Conservation (phyloP, 2,797 vertebrate genomes). For the Garrulus glandarius region DNA sequence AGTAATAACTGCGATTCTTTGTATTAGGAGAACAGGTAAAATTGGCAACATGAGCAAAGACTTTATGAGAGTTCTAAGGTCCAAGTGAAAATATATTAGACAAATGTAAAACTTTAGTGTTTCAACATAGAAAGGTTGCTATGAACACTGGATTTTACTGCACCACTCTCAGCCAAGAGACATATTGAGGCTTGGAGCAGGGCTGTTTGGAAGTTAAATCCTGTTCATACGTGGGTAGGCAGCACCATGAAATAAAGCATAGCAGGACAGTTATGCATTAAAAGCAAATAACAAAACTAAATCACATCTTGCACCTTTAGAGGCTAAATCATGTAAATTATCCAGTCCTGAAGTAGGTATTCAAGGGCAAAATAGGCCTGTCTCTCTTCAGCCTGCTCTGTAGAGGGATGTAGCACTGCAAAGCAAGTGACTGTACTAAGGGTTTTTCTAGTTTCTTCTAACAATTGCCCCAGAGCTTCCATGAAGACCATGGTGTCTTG, state of each 20-base stretch:
- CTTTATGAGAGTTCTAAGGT: not conserved
- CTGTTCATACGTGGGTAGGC: not conserved
- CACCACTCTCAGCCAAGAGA: not conserved
- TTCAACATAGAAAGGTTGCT: not conserved
- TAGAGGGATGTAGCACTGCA: not conserved
- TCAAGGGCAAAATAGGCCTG: not conserved
- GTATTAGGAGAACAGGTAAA: not conserved
- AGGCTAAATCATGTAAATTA: not conserved
- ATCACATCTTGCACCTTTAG: not conserved
- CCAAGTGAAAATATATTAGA: constrained; percentile 15
- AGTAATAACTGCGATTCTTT: not conserved
- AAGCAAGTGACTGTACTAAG: not conserved
- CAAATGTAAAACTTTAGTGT: not conserved
- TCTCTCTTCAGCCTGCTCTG: not conserved
- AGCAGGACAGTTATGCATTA: not conserved
- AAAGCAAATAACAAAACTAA: not conserved
- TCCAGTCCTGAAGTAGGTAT: not conserved
- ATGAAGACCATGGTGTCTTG: not conserved
- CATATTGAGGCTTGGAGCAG: not conserved
- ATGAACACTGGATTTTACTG: not conserved
- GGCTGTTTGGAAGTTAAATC: not conserved
- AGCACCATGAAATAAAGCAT: not conserved
- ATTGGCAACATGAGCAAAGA: not conserved
- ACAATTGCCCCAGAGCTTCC: not conserved
- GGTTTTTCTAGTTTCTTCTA: not conserved